phyloP scores from a whole-genome alignment of 2,113 vertebrate genomes.

The Alces alces region DNA sequence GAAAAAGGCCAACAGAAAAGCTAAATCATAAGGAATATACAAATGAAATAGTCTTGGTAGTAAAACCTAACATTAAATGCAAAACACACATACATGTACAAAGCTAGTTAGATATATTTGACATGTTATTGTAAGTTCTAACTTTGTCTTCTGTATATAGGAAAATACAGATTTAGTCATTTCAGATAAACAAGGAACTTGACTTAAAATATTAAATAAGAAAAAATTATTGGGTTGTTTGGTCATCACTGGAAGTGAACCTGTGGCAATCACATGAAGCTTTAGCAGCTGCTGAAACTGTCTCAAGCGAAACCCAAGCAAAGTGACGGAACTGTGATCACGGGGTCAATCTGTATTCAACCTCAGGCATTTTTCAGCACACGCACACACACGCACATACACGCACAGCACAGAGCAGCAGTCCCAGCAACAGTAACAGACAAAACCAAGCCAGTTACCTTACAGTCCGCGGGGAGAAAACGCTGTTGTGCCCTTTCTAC shows the following conservation, averaged over 20 bases:
- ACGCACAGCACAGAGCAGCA: background rate
- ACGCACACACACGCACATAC: fast-evolving
- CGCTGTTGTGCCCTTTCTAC: background rate
- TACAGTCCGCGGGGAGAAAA: background rate
- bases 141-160: background rate
- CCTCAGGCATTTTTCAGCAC: background rate
- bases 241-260: background rate
- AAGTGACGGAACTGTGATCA: background rate
- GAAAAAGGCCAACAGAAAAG: background rate
- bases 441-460: background rate
- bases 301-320: background rate
- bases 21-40: background rate
- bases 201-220: background rate
- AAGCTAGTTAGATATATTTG: background rate
- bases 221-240: background rate
- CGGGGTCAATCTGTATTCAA: background rate
- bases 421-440: background rate
- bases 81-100: background rate
- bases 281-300: background rate
- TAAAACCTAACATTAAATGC: background rate
- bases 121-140: background rate
- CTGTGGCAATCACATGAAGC: background rate
- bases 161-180: background rate
- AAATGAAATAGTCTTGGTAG: background rate
- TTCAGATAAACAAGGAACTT: background rate